These are phyloP conservation scores for Cynaeus angustus DNA, from an alignment of 2,888 invertebrate species.

Conservation along the genomic window DNA sequence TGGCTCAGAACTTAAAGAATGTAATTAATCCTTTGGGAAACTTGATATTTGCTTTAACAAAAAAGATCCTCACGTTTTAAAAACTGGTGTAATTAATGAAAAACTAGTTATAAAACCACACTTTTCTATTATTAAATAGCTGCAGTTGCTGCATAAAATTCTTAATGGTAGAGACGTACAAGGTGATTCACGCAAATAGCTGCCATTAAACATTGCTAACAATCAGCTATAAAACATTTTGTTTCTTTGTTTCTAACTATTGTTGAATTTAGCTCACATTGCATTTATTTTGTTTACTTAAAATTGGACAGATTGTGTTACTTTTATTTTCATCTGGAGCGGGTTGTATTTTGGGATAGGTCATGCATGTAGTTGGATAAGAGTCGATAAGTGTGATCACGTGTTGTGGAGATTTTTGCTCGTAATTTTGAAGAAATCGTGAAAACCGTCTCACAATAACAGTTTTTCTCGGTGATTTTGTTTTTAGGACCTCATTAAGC, in stretches of 20 bases:
- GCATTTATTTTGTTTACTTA: no score
- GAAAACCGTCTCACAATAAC: constrained; percentile 9
- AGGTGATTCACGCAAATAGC: constrained; percentile 36
- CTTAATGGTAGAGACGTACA: constrained; percentile 33
- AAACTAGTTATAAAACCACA: constrained; percentile 1
- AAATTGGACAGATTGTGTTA: no score
- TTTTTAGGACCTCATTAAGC: constrained; percentile 37
- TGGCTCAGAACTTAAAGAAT: constrained; percentile 30
- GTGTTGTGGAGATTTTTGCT: no score
- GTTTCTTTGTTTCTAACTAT: no score
- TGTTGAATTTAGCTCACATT: no score
- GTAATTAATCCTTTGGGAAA: constrained; percentile 34
- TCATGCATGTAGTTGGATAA: no score
- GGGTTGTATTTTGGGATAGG: no score
- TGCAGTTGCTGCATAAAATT: constrained; percentile 21
- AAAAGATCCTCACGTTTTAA: constrained; percentile 10
- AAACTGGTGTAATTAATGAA: constrained; percentile 21
- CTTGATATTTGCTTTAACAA: constrained; percentile 23
- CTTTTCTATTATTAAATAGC: constrained; percentile 32
- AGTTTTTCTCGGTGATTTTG: constrained; percentile 38
- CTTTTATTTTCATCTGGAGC: no score
- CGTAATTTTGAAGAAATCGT: neutral
- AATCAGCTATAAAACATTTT: constrained; percentile 22
- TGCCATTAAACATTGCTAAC: constrained; percentile 35
- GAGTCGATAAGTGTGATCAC: no score